phyloP scores from a whole-genome alignment of 2,888 invertebrate genomes.

The Rhaphigaster nebulosa region DNA sequence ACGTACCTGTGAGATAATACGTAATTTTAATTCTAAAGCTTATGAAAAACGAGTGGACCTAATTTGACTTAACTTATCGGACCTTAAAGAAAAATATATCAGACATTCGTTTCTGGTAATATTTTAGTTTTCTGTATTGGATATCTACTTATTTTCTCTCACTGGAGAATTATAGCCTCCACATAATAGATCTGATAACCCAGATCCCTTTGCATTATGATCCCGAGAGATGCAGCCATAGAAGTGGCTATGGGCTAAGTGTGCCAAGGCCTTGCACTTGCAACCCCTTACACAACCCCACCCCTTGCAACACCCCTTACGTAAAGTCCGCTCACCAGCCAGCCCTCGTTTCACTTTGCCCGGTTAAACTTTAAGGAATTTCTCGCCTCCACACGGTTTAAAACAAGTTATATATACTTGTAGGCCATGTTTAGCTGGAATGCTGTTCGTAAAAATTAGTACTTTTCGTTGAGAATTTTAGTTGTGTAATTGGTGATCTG shows the following conservation, averaged over 20 bases:
- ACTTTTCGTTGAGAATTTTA: no score
- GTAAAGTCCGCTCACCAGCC: slow-evolving; percentile 38
- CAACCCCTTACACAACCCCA: slow-evolving; percentile 53
- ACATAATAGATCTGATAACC: not conserved
- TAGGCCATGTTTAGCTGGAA: no score
- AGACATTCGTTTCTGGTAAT: no score
- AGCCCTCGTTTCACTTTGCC: slow-evolving; percentile 25
- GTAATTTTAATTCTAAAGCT: no score
- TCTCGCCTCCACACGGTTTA: not conserved
- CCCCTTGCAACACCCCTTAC: slow-evolving; percentile 41
- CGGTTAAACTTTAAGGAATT: slow-evolving; percentile 11
- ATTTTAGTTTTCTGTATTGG: no score
- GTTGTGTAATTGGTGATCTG: no score
- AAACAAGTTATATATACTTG: not conserved
- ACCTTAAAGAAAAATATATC: no score
- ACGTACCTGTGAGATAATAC: no score
- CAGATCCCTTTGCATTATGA: not conserved
- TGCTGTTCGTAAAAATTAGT: no score
- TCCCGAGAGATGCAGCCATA: not conserved
- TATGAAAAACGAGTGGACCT: no score
- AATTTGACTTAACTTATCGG: no score
- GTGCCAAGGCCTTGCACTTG: slow-evolving; percentile 59
- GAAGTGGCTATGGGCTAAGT: slow-evolving; percentile 19
- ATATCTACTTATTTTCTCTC: no score
- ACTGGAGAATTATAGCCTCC: not conserved